phyloP scores from a whole-genome alignment of 1,140 invertebrate species.

The Drosophila melanica region DNA sequence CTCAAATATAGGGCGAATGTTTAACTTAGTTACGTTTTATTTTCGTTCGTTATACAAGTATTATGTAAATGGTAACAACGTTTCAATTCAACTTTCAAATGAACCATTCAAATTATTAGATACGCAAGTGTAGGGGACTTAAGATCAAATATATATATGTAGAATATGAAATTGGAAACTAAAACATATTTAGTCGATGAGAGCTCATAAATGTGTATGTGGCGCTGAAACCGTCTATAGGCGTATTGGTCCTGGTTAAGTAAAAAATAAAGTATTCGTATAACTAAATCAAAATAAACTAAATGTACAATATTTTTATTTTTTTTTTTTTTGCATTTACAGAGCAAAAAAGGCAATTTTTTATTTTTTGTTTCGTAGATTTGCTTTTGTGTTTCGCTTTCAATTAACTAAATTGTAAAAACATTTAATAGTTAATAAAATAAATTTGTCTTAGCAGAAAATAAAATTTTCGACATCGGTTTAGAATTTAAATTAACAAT shows the following conservation, averaged over 20 bases:
- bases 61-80: conserved; percentile 61
- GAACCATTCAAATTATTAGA: conserved; percentile 11
- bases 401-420: conserved; percentile 69
- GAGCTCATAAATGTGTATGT: conserved; percentile 7
- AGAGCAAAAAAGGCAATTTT: conserved; percentile 67
- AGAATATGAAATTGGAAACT: background rate
- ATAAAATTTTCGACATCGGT: conserved; percentile 37
- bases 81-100: conserved; percentile 60
- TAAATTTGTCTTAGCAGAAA: conserved; percentile 27
- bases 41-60: conserved; percentile 35
- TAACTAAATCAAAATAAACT: conserved; percentile 5
- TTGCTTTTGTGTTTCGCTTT: conserved; percentile 36
- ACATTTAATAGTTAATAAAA: conserved; percentile 28
- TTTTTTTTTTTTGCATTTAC: conserved; percentile 58
- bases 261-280: conserved; percentile 8
- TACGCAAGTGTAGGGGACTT: background rate
- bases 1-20: conserved; percentile 60
- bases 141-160: conserved; percentile 1
- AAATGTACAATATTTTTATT: conserved; percentile 48
- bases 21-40: conserved; percentile 54
- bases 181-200: conserved; percentile 1
- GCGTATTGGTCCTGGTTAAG: conserved; percentile 50
- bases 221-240: conserved; percentile 60
- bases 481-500: conserved; percentile 48
- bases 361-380: conserved; percentile 65